Percentiles rank a stretch among this genome's conserved stretches.
Evolutionary conservation across 2,888 invertebrate genomes (phyloP).

Genomic region (Sussaba pulchella): DNA sequence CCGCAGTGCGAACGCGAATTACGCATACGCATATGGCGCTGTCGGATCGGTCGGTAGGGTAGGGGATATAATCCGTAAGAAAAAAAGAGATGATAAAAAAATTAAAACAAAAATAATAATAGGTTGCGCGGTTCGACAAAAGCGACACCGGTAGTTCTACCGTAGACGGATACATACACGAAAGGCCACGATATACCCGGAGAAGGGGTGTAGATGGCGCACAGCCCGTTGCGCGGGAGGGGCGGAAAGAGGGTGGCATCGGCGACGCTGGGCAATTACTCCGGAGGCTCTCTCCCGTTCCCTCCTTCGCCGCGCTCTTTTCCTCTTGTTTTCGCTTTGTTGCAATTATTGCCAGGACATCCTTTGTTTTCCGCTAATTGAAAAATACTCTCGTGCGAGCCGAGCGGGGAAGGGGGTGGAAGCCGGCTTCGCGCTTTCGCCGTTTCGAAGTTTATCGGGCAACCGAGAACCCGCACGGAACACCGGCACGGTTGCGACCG

Average conservation of each 20-base stretch:
- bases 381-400: conserved; percentile 75
- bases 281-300: conserved; percentile 56
- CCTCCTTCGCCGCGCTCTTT: conserved; percentile 33
- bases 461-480: conserved; percentile 37
- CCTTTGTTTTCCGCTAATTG: conserved; percentile 78
- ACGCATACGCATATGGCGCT: conserved; percentile 26
- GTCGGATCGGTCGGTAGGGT: not conserved
- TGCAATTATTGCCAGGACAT: conserved; percentile 77
- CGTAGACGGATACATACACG: conserved; percentile 17
- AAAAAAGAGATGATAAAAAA: no score
- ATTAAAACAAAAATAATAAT: no score
- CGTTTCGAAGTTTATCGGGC: conserved; percentile 65
- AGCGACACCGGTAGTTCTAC: conserved; percentile 45
- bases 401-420: conserved; percentile 6
- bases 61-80: conserved; percentile 61
- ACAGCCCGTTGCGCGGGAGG: conserved; percentile 31
- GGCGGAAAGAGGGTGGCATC: conserved; percentile 50
- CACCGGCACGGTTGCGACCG: conserved; percentile 35
- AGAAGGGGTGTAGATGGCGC: no score
- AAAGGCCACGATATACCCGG: conserved; percentile 41
- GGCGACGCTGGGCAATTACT: conserved; percentile 75
- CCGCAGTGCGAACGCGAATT: conserved; percentile 34
- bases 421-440: not conserved
- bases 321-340: conserved; percentile 76
- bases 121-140: conserved; percentile 58